Conservation (phyloP, 2,113 vertebrate species). For the Lipophrys pholis region DNA sequence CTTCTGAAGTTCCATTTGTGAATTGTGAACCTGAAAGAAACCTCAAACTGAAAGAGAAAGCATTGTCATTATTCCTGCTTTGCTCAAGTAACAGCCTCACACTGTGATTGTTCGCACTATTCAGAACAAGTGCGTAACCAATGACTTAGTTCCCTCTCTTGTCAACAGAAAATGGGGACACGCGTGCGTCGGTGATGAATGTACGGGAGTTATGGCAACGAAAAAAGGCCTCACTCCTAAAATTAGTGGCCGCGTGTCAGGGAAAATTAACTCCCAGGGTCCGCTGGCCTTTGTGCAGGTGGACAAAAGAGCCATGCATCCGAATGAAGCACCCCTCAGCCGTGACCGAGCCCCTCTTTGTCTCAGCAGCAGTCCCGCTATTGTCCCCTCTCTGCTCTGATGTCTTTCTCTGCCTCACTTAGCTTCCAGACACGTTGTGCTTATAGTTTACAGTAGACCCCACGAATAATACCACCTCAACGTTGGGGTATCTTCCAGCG, state of each 20-base stretch:
- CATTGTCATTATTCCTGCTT: neutral
- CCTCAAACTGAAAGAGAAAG: neutral
- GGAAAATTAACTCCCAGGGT: constrained; percentile 77
- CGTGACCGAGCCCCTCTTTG: constrained; percentile 78
- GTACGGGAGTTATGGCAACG: constrained; percentile 47
- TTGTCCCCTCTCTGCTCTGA: constrained; percentile 71
- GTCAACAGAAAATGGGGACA: constrained; percentile 22
- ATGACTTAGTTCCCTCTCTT: constrained; percentile 14
- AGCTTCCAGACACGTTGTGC: constrained; percentile 51
- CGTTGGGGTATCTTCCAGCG: neutral
- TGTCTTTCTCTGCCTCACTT: constrained; percentile 72
- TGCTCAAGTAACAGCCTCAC: neutral
- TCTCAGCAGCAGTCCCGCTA: constrained; percentile 59
- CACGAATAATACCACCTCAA: neutral
- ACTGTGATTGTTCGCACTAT: neutral
- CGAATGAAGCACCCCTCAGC: constrained; percentile 70
- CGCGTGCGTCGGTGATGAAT: constrained; percentile 57
- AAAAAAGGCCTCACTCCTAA: constrained; percentile 51
- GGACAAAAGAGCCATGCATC: constrained; percentile 77
- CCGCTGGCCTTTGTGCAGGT: constrained; percentile 78
- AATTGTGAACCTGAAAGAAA: too few species aligned
- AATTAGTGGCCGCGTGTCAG: constrained; percentile 77
- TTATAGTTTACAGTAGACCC: constrained; percentile 39
- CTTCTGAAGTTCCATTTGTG: too few species aligned
- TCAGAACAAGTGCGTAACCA: constrained; percentile 7